Evolutionary conservation across 2,113 vertebrate genomes (phyloP).

Genomic region (Cynoglossus semilaevis): DNA sequence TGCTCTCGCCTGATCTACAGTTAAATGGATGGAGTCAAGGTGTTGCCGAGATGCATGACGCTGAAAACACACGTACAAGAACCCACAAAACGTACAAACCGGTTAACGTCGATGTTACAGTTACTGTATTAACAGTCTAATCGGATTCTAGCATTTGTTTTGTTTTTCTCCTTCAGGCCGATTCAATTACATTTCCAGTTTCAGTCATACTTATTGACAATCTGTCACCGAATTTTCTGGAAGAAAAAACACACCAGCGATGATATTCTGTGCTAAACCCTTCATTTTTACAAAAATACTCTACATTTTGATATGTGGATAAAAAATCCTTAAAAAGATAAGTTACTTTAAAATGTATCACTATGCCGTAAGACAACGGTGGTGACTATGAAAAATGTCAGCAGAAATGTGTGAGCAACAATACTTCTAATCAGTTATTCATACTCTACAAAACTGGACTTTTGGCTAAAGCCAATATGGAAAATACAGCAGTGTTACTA

Average conservation of each 20-base stretch:
- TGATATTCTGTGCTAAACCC: constrained; percentile 68
- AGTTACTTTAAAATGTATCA: constrained; percentile 72
- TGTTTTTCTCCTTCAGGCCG: constrained; percentile 20
- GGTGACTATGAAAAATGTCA: constrained; percentile 69
- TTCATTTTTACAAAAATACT: constrained; percentile 76
- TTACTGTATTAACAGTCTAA: no score
- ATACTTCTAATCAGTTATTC: constrained; percentile 27
- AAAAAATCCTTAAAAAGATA: constrained; percentile 72
- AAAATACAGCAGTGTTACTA: constrained; percentile 48
- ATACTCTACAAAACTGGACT: constrained; percentile 50
- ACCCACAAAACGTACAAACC: constrained; percentile 27
- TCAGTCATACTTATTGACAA: constrained; percentile 45
- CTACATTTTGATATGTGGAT: constrained; percentile 74
- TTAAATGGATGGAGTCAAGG: constrained; percentile 64
- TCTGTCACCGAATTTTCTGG: constrained; percentile 52
- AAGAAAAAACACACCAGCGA: constrained; percentile 46
- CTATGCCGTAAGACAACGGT: constrained; percentile 55
- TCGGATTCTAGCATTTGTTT: constrained; percentile 21
- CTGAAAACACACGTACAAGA: constrained; percentile 8
- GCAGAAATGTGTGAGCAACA: constrained; percentile 55
- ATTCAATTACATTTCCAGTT: constrained; percentile 30
- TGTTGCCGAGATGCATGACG: constrained; percentile 63
- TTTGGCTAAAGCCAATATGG: constrained; percentile 56
- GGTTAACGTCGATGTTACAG: constrained; percentile 29
- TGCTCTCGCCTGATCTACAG: constrained; percentile 63